These are phyloP conservation scores for Acanthis flammea DNA, from an alignment of 2,797 vertebrate genomes.

Conservation along the genomic window DNA sequence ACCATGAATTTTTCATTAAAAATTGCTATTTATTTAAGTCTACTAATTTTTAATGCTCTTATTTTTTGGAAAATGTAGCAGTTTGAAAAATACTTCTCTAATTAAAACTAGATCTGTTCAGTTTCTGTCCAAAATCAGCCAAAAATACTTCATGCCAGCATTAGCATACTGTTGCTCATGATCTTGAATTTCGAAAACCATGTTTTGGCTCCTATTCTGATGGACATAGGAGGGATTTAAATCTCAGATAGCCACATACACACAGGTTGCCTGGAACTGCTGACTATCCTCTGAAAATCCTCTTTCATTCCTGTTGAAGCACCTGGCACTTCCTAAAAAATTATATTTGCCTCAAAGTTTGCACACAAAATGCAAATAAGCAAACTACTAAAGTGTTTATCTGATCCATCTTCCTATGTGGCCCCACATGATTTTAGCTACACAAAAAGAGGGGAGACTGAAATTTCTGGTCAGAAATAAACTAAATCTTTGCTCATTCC, in stretches of 20 bases:
- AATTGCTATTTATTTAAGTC: fast-evolving
- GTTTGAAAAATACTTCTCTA: neutral
- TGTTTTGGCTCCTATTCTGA: neutral
- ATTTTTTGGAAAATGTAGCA: fast-evolving
- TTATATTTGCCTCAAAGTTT: neutral
- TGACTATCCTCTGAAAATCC: neutral
- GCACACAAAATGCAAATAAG: neutral
- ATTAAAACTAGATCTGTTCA: neutral
- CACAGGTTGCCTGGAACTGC: neutral
- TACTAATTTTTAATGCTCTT: neutral
- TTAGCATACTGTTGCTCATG: neutral
- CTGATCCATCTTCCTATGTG: neutral
- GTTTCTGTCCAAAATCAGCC: neutral
- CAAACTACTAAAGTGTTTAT: neutral
- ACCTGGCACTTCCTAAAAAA: neutral
- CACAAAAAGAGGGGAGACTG: neutral
- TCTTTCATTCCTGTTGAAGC: neutral
- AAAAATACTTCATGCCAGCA: neutral
- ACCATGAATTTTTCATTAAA: fast-evolving
- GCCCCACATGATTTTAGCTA: neutral
- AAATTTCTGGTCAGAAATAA: neutral
- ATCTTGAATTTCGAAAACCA: neutral
- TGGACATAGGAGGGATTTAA: neutral
- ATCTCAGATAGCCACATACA: neutral
- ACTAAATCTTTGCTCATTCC: neutral